Conservation (phyloP, 2,113 vertebrate species). For the Acanthochromis polyacanthus region DNA sequence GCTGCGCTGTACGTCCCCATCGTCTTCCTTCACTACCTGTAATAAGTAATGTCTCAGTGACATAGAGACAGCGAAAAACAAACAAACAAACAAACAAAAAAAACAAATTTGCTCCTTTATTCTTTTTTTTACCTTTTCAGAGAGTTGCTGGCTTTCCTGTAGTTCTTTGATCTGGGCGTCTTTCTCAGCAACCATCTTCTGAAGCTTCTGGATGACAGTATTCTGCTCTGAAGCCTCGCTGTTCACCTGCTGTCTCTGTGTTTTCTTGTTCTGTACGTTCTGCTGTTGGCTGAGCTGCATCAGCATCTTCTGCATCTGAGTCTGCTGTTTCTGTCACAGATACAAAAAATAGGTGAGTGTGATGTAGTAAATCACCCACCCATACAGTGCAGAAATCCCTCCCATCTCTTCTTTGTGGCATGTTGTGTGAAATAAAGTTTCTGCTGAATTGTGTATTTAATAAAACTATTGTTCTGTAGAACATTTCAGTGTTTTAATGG, state of each 20-base stretch:
- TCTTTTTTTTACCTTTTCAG: constrained; percentile 77
- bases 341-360: not conserved
- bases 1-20: not conserved
- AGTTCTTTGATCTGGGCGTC: constrained; percentile 87
- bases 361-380: not conserved
- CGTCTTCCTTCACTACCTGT: constrained; percentile 59
- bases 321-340: constrained; percentile 88
- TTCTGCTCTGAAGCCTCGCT: constrained; percentile 77
- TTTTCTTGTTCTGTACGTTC: constrained; percentile 66
- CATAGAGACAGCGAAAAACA: not conserved
- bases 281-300: constrained; percentile 82
- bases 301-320: constrained; percentile 89
- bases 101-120: not conserved
- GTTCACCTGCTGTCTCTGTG: constrained; percentile 71
- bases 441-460: constrained; percentile 1
- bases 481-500: not conserved
- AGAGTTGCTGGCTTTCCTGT: constrained; percentile 80
- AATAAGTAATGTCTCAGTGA: not conserved
- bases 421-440: not conserved
- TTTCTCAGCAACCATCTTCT: constrained; percentile 81
- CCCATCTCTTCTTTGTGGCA: not conserved
- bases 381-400: not conserved
- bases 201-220: constrained; percentile 83
- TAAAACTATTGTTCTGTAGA: not conserved
- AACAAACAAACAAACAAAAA: no score